Percentiles rank a stretch among this genome's conserved stretches.
phyloP scores from a whole-genome alignment of 2,797 vertebrate genomes.

The Myotis daubentonii region DNA sequence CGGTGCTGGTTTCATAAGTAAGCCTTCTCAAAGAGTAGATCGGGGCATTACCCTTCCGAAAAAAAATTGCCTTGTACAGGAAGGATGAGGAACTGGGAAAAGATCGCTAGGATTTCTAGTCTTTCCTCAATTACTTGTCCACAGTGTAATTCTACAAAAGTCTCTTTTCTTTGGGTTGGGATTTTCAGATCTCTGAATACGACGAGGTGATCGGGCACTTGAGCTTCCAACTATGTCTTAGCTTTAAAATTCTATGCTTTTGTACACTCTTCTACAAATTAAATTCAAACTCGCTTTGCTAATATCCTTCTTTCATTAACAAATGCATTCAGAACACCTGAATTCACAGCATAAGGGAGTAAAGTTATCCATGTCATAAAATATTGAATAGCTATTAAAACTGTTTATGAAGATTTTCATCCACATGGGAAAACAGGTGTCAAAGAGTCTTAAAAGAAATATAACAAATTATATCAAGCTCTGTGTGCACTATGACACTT shows the following conservation, averaged over 20 bases:
- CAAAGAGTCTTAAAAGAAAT: conserved; percentile 5
- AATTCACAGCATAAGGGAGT: neutral
- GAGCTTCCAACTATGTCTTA: neutral
- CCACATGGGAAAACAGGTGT: neutral
- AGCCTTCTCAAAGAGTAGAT: neutral
- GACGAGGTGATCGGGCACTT: neutral
- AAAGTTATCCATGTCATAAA: neutral
- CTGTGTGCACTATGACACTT: neutral
- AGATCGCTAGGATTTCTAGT: neutral
- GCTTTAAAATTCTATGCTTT: neutral
- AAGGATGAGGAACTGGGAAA: neutral
- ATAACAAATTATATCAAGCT: neutral
- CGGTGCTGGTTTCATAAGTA: conserved; percentile 20
- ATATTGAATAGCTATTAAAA: conserved; percentile 29
- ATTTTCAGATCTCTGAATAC: neutral
- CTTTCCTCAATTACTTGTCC: neutral
- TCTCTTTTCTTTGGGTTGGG: neutral
- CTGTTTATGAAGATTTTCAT: conserved; percentile 27
- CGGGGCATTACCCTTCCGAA: neutral
- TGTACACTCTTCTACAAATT: neutral
- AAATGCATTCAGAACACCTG: conserved; percentile 9
- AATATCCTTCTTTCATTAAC: conserved; percentile 38
- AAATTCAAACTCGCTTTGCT: conserved; percentile 9
- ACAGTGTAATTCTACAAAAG: neutral
- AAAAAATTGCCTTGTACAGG: neutral